Percentiles rank a stretch among this genome's conserved stretches.
phyloP scores from a whole-genome alignment of 1,140 invertebrate species.

The Papilio glaucus region DNA sequence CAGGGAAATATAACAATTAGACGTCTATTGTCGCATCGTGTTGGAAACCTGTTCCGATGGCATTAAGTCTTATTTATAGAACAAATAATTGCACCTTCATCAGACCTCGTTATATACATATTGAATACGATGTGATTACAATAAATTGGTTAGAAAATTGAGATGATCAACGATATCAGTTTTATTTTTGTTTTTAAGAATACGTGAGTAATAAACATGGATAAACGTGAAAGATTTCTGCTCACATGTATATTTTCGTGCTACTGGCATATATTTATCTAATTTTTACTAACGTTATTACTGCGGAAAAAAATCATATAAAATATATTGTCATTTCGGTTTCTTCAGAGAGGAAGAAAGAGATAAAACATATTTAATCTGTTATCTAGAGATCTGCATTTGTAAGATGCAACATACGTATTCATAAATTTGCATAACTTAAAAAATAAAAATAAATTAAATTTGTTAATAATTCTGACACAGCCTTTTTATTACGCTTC shows the following conservation, averaged over 20 bases:
- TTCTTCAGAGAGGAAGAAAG: too few relatives aligned
- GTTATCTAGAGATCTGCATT: too few relatives aligned
- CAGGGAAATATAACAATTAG: background rate
- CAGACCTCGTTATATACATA: background rate
- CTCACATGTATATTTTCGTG: too few relatives aligned
- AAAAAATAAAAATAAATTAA: background rate
- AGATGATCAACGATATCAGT: background rate
- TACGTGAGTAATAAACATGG: background rate
- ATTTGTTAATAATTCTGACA: background rate
- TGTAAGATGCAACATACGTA: too few relatives aligned
- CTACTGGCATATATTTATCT: background rate
- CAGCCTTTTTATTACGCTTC: constrained; percentile 16
- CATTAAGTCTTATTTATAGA: constrained; percentile 4
- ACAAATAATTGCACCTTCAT: constrained; percentile 13
- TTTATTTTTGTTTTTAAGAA: background rate
- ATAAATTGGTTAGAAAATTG: constrained; percentile 10
- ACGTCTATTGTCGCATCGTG: background rate
- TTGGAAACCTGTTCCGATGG: background rate
- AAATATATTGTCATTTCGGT: too few relatives aligned
- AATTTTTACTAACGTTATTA: too few relatives aligned
- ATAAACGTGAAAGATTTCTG: background rate
- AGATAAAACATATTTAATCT: too few relatives aligned
- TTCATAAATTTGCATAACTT: background rate
- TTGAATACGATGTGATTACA: too few relatives aligned
- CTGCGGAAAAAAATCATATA: too few relatives aligned